Conservation (phyloP, 2,888 invertebrate species). For the Agrilus mali region DNA sequence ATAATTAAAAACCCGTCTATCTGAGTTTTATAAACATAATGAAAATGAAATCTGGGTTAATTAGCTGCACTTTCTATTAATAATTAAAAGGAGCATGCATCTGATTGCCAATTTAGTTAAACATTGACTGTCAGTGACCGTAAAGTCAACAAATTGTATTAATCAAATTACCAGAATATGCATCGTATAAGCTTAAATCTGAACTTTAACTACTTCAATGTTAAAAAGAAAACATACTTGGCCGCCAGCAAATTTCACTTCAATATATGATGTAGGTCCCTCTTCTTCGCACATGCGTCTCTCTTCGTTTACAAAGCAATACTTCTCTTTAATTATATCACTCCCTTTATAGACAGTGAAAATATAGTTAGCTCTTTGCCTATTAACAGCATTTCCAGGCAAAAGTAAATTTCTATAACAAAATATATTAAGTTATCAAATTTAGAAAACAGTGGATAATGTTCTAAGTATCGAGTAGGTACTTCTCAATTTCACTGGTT, state of each 20-base stretch:
- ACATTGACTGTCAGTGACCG: too few relatives aligned
- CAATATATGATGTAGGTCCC: conserved; percentile 36
- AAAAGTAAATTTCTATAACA: conserved; percentile 51
- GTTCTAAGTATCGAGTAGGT: too few relatives aligned
- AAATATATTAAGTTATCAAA: not conserved
- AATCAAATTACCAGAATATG: too few relatives aligned
- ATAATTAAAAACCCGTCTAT: too few relatives aligned
- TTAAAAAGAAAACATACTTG: conserved; percentile 34
- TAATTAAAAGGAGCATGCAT: too few relatives aligned
- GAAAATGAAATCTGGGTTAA: too few relatives aligned
- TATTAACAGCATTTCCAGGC: conserved; percentile 40
- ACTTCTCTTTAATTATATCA: conserved; percentile 16
- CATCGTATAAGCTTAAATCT: too few relatives aligned
- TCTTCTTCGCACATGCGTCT: conserved; percentile 10
- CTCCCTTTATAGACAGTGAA: conserved; percentile 43
- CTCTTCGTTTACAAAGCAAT: conserved; percentile 1
- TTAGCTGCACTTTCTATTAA: too few relatives aligned
- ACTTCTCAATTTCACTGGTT: conserved; percentile 63
- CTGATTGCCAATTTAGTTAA: too few relatives aligned
- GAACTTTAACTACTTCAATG: too few relatives aligned
- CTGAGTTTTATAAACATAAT: too few relatives aligned
- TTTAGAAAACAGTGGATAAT: conserved; percentile 1
- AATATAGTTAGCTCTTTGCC: conserved; percentile 41
- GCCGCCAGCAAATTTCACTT: conserved; percentile 50
- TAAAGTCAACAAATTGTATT: too few relatives aligned